phyloP scores from a whole-genome alignment of 2,797 vertebrate species.

The Sebastes flavidus region DNA sequence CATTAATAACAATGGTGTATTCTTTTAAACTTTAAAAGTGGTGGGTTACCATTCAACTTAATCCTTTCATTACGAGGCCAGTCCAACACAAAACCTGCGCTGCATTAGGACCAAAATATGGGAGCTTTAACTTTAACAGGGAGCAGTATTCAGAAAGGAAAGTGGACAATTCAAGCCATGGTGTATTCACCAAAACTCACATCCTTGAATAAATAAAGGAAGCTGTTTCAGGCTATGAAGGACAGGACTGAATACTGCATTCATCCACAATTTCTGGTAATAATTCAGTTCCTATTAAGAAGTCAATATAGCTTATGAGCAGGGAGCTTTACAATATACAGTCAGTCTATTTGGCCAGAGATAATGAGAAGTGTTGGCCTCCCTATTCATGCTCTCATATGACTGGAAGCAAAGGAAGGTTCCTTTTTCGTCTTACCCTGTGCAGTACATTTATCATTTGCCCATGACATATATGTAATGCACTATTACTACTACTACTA shows the following conservation, averaged over 20 bases:
- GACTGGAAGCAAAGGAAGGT: not conserved
- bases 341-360: not conserved
- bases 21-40: constrained; percentile 31
- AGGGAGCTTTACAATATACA: not conserved
- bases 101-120: not conserved
- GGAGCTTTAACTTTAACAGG: not conserved
- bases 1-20: constrained; percentile 52
- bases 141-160: constrained; percentile 5
- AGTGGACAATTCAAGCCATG: not conserved
- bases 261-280: not conserved
- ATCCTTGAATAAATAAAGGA: constrained; percentile 26
- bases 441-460: not conserved
- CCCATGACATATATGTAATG: not conserved
- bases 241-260: constrained; percentile 11
- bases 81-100: not conserved
- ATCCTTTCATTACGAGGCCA: constrained; percentile 7
- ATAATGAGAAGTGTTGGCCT: not conserved
- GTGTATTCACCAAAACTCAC: constrained; percentile 10
- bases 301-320: not conserved
- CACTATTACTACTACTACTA: not conserved
- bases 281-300: not conserved
- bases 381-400: not conserved
- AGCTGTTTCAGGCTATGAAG: constrained; percentile 4
- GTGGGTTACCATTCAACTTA: constrained; percentile 10
- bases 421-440: not conserved